These are phyloP conservation scores for Odontomyia ornata DNA, from an alignment of 2,888 invertebrate species.

Conservation along the genomic window DNA sequence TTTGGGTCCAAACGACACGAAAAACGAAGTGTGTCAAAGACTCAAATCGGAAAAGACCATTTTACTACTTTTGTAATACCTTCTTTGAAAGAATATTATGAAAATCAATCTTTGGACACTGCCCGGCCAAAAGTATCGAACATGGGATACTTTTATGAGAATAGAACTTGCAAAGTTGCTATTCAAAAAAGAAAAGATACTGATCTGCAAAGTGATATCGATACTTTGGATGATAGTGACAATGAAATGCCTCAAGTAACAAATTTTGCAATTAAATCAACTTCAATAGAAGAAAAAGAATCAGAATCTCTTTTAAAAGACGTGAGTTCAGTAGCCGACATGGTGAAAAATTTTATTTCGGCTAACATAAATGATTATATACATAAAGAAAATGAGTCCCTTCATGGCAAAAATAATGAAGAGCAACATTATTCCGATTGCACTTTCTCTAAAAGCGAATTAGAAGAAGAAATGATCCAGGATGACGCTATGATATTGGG, in stretches of 20 bases:
- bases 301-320: too few species aligned
- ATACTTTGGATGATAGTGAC: neutral
- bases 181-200: too few species aligned
- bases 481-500: too few species aligned
- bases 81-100: slow-evolving; percentile 64
- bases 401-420: neutral
- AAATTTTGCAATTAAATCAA: slow-evolving; percentile 55
- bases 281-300: too few species aligned
- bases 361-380: neutral
- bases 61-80: slow-evolving; percentile 51
- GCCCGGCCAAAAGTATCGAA: slow-evolving; percentile 73
- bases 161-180: neutral
- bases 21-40: neutral
- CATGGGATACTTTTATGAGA: slow-evolving; percentile 67
- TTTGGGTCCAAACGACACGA: slow-evolving; percentile 53
- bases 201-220: neutral
- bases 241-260: slow-evolving; percentile 57
- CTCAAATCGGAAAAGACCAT: slow-evolving; percentile 22
- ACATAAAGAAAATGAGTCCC: neutral
- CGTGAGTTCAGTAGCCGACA: too few species aligned
- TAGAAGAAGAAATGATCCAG: neutral
- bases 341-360: too few species aligned
- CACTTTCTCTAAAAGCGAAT: neutral
- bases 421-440: slow-evolving; percentile 58
- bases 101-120: slow-evolving; percentile 67